Conservation (phyloP, 2,113 vertebrate species). For the Myrmophylax atrothorax region DNA sequence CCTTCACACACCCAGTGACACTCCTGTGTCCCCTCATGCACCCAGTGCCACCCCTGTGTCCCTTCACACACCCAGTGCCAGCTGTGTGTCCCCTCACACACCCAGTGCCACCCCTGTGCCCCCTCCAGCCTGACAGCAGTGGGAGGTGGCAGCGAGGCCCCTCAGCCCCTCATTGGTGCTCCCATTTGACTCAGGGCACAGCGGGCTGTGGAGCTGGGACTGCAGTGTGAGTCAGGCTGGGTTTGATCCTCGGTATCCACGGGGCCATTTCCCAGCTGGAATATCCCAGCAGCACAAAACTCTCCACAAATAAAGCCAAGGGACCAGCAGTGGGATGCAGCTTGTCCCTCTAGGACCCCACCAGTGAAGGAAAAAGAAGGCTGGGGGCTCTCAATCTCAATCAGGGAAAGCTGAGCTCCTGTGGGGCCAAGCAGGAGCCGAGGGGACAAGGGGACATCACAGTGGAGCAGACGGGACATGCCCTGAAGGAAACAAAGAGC, state of each 20-base stretch:
- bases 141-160: not conserved
- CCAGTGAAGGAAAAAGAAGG: not conserved
- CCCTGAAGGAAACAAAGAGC: not conserved
- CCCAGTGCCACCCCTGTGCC: rapidly evolving
- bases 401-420: not conserved
- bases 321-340: rapidly evolving
- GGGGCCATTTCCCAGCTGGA: not conserved
- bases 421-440: rapidly evolving
- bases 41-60: not conserved
- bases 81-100: not conserved
- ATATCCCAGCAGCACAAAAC: not conserved
- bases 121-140: rapidly evolving
- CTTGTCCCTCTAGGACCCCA: not conserved
- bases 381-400: not conserved
- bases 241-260: not conserved
- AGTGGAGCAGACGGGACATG: rapidly evolving
- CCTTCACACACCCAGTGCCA: not conserved
- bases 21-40: rapidly evolving
- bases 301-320: not conserved
- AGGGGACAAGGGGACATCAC: rapidly evolving
- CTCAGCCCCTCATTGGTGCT: rapidly evolving
- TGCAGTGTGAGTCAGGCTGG: rapidly evolving
- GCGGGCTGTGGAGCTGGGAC: rapidly evolving
- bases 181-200: not conserved
- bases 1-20: not conserved